Evolutionary conservation across 2,113 vertebrate species (phyloP), one percentile per base, ranked within the genome.

Genomic region (Percina caprodes): DNA sequence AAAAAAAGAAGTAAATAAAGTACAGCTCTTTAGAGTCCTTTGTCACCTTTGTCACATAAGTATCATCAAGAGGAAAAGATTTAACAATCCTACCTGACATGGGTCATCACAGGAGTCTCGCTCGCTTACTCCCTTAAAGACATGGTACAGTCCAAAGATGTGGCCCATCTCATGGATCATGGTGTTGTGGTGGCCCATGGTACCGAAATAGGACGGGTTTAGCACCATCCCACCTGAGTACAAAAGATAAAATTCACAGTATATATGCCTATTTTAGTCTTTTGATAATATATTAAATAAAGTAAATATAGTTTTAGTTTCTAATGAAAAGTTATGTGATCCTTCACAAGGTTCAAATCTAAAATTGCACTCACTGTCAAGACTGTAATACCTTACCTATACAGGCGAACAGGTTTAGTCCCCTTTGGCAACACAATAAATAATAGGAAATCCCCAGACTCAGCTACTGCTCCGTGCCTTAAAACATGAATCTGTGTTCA

Each of bases 141-240:
- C 98, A 2, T 99, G 98, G 92, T 99, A 99, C 45, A 99, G 95
- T 26, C 98, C 98, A 81, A 99, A 93, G 67, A 99, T 96, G 4
- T 99, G 98, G 0, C 98, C 98, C 89, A 99, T 95, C 77, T 99
- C 98, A 0, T 99, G 98, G 91, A 99, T 97, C 97, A 99, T 98
- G 81, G 96, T 98, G 91, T 99, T 98, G 26, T 95, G 97, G 83
- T 99, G 97, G 51, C 97, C 97, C 0, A 68, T 81, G 59, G 95
- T 93, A 14, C 98, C 98, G 0, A 98, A 99, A 86, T 98, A 99
- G n/a, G 95, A 91, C 1, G 98, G 97, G 76, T 97, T 99, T 54
- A 99, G 94, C 24, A 99, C 97, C 87, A 99, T 96, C 51, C 98
- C 98, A 42, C 98, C 98, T 99, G 68, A 79, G 78, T 18, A 93